These are phyloP conservation scores for Campylomormyrus tamandua DNA, from an alignment of 2,113 vertebrate genomes.

Conservation along the genomic window DNA sequence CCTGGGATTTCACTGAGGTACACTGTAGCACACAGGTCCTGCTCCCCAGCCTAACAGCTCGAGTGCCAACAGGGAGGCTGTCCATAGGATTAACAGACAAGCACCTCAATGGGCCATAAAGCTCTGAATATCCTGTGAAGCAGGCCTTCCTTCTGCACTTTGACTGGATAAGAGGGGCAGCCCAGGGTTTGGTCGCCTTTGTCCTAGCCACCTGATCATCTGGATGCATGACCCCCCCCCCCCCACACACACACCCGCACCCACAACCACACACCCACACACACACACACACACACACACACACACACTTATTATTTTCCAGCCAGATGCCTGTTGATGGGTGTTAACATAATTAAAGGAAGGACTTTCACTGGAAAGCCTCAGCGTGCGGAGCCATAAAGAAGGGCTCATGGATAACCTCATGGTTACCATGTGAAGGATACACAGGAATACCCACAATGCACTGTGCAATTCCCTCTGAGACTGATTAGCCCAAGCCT, in stretches of 20 bases:
- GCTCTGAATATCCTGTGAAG: constrained; percentile 78
- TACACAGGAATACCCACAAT: constrained; percentile 59
- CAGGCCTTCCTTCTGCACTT: constrained; percentile 76
- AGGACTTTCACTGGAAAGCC: constrained; percentile 60
- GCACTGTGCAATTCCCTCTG: constrained; percentile 76
- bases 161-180: constrained; percentile 67
- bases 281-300: too few species aligned
- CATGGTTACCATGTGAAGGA: constrained; percentile 63
- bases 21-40: constrained; percentile 57
- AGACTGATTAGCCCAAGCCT: constrained; percentile 85
- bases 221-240: not conserved
- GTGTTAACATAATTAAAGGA: constrained; percentile 59
- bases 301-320: not conserved
- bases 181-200: not conserved
- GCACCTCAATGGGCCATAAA: constrained; percentile 58
- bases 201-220: not conserved
- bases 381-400: constrained; percentile 56
- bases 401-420: constrained; percentile 64
- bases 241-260: too few species aligned
- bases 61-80: constrained; percentile 67
- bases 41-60: constrained; percentile 61
- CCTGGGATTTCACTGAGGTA: not conserved
- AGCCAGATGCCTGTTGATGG: constrained; percentile 13
- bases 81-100: constrained; percentile 72
- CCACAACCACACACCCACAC: too few species aligned